Evolutionary conservation across 2,888 invertebrate genomes (phyloP), one percentile per base, ranked within the genome.

Genomic region (Hetaerina titia): DNA sequence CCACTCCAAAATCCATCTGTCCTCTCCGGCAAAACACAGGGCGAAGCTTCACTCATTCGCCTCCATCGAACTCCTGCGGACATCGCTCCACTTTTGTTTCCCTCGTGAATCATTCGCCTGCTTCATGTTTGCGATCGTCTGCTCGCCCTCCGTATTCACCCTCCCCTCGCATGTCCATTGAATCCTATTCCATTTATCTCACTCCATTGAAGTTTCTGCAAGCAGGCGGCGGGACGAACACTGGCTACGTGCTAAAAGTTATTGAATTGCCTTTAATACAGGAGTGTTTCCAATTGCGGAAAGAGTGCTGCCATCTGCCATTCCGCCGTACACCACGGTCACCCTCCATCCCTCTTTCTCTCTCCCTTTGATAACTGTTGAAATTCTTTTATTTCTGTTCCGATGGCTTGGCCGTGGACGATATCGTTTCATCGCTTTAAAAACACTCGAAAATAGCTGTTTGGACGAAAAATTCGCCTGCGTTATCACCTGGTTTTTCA

Each of bases 151-250:
- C 13, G 19, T 8, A 22, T 45, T 45, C 45, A 1, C 8, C 17
- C 69, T 7, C 2, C 81, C 11, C 9, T 81, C 81, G 81, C 81
- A 31, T 81, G 81, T 81, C 31, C 81, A 81, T 81, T 81, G 81
- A 81, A 81, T 81, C 81, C 81, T 31, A 31, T 81, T 81, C 81
- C 81, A 81, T 81, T 81, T 81, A 81, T 81, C 81, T 81, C 81
- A 31, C 81, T 81, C 81, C 81, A 81, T 81, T 81, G 81, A 31
- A 81, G 25, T 31, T 31, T 31, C 31, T 31, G 25, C 81, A 25
- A 31, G 81, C 81, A 22, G 31, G 25, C 31, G 81, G n/a, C 9
- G 13, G 6, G 31, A 31, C 31, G 11, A 25, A 81, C 31, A 22
- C 69, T 6, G 4, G n/a, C 69, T 31, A 0, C 69, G 31, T 31